These are phyloP conservation scores for Pipistrellus nathusii DNA, from an alignment of 2,797 vertebrate genomes.

Conservation along the genomic window DNA sequence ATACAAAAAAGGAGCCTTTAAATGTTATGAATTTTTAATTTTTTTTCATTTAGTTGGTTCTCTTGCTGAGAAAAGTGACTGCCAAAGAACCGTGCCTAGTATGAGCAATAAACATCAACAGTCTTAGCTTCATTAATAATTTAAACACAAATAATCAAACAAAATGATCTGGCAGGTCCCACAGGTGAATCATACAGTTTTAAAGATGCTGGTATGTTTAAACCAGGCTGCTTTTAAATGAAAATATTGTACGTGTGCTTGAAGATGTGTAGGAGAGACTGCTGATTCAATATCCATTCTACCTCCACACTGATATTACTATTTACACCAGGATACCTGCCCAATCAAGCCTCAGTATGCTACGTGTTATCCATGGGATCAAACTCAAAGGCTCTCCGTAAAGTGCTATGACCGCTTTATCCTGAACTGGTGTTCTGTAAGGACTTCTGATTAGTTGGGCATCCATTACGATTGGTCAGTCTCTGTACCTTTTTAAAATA, in stretches of 20 bases:
- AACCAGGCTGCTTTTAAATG: conserved; percentile 62
- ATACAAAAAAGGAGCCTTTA: conserved; percentile 72
- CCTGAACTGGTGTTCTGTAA: not conserved
- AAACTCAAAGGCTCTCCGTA: not conserved
- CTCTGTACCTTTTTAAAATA: not conserved
- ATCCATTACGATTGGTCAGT: not conserved
- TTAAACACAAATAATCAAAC: conserved; percentile 77
- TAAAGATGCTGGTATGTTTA: conserved; percentile 64
- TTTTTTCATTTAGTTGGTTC: conserved; percentile 75
- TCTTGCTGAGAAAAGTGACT: conserved; percentile 78
- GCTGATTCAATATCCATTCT: not conserved
- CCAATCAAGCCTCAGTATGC: not conserved
- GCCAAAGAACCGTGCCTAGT: conserved; percentile 73
- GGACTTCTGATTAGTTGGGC: not conserved
- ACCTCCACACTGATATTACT: not conserved
- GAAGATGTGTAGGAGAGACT: not conserved
- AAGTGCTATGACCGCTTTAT: not conserved
- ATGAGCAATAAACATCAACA: conserved; percentile 68
- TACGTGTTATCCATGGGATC: not conserved
- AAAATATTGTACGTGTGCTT: conserved; percentile 36
- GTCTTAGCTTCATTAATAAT: conserved; percentile 70
- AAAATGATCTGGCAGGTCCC: conserved; percentile 70
- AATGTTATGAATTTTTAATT: conserved; percentile 83
- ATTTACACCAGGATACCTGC: not conserved
- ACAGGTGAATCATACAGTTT: conserved; percentile 67